Evolutionary conservation across 2,888 invertebrate species (phyloP).

Genomic region (Tenthredo livida): DNA sequence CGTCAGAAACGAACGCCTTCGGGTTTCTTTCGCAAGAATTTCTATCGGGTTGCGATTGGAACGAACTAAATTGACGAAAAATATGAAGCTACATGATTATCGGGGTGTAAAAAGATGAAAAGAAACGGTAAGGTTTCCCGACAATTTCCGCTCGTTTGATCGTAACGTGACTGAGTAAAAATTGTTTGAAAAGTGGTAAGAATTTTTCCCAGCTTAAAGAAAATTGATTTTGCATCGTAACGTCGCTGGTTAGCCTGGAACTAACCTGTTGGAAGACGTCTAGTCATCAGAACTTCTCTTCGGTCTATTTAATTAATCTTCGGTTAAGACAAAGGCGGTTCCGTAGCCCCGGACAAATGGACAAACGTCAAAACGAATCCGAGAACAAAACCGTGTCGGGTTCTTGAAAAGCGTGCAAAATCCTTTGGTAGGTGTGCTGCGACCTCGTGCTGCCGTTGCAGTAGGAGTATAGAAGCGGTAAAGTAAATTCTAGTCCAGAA

Average conservation of each 20-base stretch:
- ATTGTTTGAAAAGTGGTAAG: neutral
- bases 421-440: slow-evolving; percentile 47
- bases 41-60: neutral
- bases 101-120: slow-evolving; percentile 4
- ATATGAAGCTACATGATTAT: neutral
- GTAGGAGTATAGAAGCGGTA: slow-evolving; percentile 37
- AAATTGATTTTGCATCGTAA: slow-evolving; percentile 37
- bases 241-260: slow-evolving; percentile 38
- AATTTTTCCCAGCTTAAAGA: neutral
- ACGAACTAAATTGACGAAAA: neutral
- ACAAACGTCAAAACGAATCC: slow-evolving; percentile 43
- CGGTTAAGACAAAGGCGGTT: slow-evolving; percentile 48
- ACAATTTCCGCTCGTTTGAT: slow-evolving; percentile 9
- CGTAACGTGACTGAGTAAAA: slow-evolving; percentile 13
- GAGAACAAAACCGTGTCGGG: slow-evolving; percentile 33
- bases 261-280: neutral
- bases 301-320: slow-evolving; percentile 32
- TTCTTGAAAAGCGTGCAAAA: slow-evolving; percentile 47
- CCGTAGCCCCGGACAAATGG: slow-evolving; percentile 23
- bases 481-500: slow-evolving; percentile 51
- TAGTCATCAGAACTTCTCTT: slow-evolving; percentile 2
- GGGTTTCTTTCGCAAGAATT: neutral
- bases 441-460: neutral
- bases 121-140: neutral
- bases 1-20: neutral